A percentile compares a stretch with the other conserved stretches of the same genome.
Conservation (phyloP, 2,888 invertebrate genomes). For the Zele albiditarsus region DNA sequence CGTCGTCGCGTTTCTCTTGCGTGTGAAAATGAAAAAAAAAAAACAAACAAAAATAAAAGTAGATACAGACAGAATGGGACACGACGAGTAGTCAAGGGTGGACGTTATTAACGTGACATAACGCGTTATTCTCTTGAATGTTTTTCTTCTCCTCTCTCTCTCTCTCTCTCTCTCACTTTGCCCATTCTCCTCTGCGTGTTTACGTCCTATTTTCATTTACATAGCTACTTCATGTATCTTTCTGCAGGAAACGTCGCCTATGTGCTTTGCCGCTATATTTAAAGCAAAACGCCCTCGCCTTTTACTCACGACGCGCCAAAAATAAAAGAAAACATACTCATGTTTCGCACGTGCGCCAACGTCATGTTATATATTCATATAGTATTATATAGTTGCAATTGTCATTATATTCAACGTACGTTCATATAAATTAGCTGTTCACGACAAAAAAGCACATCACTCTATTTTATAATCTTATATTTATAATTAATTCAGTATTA, state of each 20-base stretch:
- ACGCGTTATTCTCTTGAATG: conserved; percentile 54
- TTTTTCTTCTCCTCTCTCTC: conserved; percentile 22
- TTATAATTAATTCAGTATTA: too few relatives aligned
- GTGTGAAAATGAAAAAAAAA: neutral
- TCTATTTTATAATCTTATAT: too few relatives aligned
- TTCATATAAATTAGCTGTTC: neutral
- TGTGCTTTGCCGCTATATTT: conserved; percentile 47
- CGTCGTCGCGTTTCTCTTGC: neutral
- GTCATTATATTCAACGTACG: neutral
- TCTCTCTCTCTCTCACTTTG: conserved; percentile 40
- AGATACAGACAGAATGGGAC: neutral
- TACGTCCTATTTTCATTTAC: conserved; percentile 35
- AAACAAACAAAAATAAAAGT: neutral
- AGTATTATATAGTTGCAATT: neutral
- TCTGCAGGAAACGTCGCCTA: conserved; percentile 14
- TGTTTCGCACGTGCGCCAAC: conserved; percentile 25
- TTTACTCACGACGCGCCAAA: conserved; percentile 28
- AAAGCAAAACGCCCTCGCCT: conserved; percentile 49
- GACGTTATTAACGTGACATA: conserved; percentile 69
- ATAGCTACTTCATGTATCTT: conserved; percentile 47
- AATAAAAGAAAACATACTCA: conserved; percentile 23
- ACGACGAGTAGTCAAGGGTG: conserved; percentile 40
- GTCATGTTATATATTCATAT: neutral
- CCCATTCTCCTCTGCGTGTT: conserved; percentile 14
- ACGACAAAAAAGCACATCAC: too few relatives aligned